Evolutionary conservation across 2,888 invertebrate species (phyloP), one percentile per base, ranked within the genome.

Genomic region (Caenorhabditis sp.): DNA sequence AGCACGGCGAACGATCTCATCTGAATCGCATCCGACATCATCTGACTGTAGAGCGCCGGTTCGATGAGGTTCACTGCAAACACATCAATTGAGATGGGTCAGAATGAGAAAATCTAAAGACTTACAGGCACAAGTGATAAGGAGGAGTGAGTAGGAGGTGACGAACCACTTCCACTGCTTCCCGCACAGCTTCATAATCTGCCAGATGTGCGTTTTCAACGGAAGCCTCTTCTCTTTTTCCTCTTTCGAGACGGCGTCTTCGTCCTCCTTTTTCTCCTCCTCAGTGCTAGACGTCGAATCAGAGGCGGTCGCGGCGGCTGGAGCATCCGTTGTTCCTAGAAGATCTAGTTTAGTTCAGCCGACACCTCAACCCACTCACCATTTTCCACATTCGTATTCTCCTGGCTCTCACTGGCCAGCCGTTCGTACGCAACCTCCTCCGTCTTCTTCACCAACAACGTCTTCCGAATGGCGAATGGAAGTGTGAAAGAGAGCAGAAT

Each of bases 111-210:
- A 26, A 37, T 17, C 15, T 15, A 8, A 27, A 50, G 26, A 63
- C 68, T 68, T 26, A 75, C 75, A 52, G 22, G 45, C 45, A 27
- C 58, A 62, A 50, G 50, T 37, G 22, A 63, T 46, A 7, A 75
- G 35, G 7, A 75, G 46, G 15, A 75, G 52, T 0, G 53, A 27
- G 37, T 75, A 75, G 6, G 75, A 62, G 32, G 61, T 39, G 3
- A 46, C n/a, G 39, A 61, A 75, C 62, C 62, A 70, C 22, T 75
- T 75, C 75, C 75, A 75, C n/a, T 75, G 75, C 17, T 55, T 55
- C 22, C 58, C 50, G 35, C 75, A 75, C 39, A 75, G 26, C 32
- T 70, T 68, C 2, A 53, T 39, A 41, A 75, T 75, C 2, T 56
- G 55, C 62, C 62, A 75, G 15, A 68, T 35, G 50, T 75, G 75